Evolutionary conservation across 2,113 vertebrate genomes (phyloP), one percentile per base, ranked within the genome.

Genomic region (Myotis davidii): DNA sequence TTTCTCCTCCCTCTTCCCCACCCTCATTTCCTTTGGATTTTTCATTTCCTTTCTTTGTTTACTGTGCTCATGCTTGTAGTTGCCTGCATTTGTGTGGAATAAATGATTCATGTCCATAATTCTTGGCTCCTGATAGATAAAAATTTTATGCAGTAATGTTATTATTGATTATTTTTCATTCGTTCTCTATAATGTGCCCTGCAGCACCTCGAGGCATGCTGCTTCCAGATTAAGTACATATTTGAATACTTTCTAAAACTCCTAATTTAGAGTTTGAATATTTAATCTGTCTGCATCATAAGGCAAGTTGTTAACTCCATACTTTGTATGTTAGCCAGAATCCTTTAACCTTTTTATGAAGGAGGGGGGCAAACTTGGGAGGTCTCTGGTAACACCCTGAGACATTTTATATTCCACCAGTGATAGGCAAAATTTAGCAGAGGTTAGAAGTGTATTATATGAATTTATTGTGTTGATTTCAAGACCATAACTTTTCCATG

Each of bases 31-130:
- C 96, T 97, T 92, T 96, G 94, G 95, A 96, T 94, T 97, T 97
- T 95, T 97, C 90, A 94, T 95, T 98, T 97, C 96, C 96, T 94
- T 88, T 92, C 92, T 97, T 97, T 97, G 97, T 98, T 96, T 97
- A 95, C 92, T 83, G 85, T 76, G 37, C 84, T 94, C 74, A 52
- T 59, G 81, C 82, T 92, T 90, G n/a, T 27, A 91, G 85, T 88
- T 94, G 92, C 96, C 88, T 95, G 29, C 50, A 45, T 95, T 96
- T 20, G 45, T 90, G 50, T 90, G 85, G 87, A 96, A 96, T 96
- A 98, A 96, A 97, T 98, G 97, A 97, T 98, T 96, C 90, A 95
- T 96, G 85, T 86, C 76, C 96, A 91, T 94, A 94, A 94, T 94
- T 96, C 92, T 95, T 92, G 73, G 67, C 64, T 96, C 76, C 39